Conservation (phyloP, 2,113 vertebrate genomes). For the Opisthocomus hoazin region DNA sequence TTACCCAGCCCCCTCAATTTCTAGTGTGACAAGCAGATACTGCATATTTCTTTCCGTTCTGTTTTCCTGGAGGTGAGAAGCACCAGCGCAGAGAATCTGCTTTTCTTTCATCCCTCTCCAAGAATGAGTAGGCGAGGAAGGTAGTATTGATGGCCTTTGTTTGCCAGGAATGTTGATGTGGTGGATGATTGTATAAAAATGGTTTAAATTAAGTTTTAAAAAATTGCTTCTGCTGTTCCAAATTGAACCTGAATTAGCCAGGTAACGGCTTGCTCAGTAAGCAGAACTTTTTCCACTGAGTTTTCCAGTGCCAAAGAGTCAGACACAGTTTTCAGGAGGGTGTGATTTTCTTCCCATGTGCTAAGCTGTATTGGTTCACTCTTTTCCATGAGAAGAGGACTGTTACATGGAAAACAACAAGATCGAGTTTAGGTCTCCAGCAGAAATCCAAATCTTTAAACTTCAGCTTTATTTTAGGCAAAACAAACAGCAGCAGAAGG, state of each 20-base stretch:
- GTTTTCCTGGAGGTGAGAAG: not conserved
- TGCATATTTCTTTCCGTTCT: not conserved
- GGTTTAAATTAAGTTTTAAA: not conserved
- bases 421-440: not conserved
- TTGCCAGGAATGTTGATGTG: not conserved
- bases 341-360: not conserved
- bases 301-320: not conserved
- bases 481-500: not conserved
- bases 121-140: not conserved
- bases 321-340: not conserved
- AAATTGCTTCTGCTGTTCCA: not conserved
- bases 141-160: not conserved
- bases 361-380: not conserved
- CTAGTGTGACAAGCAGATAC: not conserved
- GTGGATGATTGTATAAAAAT: not conserved
- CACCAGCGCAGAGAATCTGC: not conserved
- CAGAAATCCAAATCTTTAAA: not conserved
- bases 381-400: not conserved
- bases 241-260: not conserved
- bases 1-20: not conserved
- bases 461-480: not conserved
- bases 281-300: not conserved
- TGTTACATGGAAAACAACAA: not conserved
- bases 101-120: not conserved
- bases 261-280: accelerated